Base-by-base conservation (phyloP, 2,888 invertebrate genomes). In the Helleia helle region DNA sequence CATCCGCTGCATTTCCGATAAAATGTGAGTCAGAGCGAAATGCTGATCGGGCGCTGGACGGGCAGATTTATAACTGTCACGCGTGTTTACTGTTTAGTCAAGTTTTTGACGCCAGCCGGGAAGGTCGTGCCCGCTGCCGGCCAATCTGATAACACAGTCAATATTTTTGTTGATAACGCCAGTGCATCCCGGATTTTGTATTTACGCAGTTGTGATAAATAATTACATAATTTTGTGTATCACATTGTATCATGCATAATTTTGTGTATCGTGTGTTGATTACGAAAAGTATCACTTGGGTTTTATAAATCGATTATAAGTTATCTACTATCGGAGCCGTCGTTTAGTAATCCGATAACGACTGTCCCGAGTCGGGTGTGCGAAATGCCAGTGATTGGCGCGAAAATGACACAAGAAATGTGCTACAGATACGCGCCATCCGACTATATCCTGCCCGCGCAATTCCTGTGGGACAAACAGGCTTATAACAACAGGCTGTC, bases 1-100 rank as follows among this genome's bases (percentile, higher is more conserved):
- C 80, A 75, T 83, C 83, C 83, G 79, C 54, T 68, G 69, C 68
- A 59, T 63, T 75, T 72, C 72, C 74, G 80, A 83, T 83, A 81
- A 73, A 55, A 62, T 25, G 60, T 83, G 84, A 83, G 55, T 83
- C 83, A 83, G 59, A 53, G 47, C 41, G 38, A 39, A 39, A 6
- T 15, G 38, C 38, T 13, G 40, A 31, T 9, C 31, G 25, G 14
- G 38, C 31, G 34, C 17, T 18, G 34, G 15, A 15, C n/a, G 30
- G 14, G 30, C 30, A 34, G 34, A 22, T 34, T 30, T 34, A 4
- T 18, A 18, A 22, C 34, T 12, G 34, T 17, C 9, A 34, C 12
- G n/a, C n/a, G 12, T 11, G 8, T 12, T 4, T 13, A 13, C 13
- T 34, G 34, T 34, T 34, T 17, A 34, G 34, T 34, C 22, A 34